These are phyloP conservation scores for Elephas maximus DNA, from an alignment of 2,113 vertebrate genomes.

Conservation along the genomic window DNA sequence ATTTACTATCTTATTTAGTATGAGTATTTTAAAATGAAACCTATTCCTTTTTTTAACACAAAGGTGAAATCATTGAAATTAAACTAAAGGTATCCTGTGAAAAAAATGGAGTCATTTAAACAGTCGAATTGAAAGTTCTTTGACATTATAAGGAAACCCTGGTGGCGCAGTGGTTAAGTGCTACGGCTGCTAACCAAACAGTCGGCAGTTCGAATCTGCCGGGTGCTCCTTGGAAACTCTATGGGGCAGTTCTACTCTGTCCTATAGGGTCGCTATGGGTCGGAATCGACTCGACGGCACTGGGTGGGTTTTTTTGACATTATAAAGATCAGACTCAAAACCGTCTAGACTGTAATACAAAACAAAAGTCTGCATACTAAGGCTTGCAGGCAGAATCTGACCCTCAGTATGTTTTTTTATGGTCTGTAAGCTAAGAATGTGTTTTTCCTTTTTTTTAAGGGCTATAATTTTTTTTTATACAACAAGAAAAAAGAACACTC, in stretches of 20 bases:
- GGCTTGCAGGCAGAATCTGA: not conserved
- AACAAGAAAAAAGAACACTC: conserved; percentile 8
- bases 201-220: too few relatives aligned
- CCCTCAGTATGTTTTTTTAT: not conserved
- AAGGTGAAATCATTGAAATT: conserved; percentile 52
- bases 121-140: not conserved
- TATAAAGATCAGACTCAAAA: conserved; percentile 8
- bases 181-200: too few relatives aligned
- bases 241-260: too few relatives aligned
- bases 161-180: too few relatives aligned
- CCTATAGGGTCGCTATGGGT: too few relatives aligned
- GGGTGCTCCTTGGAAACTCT: too few relatives aligned
- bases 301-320: not conserved
- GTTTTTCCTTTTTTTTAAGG: not conserved
- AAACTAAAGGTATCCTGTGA: conserved; percentile 17
- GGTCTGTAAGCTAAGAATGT: not conserved
- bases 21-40: conserved; percentile 13
- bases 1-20: conserved; percentile 23
- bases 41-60: conserved; percentile 10
- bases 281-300: too few relatives aligned
- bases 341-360: not conserved
- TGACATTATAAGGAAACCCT: not conserved
- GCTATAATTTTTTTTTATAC: not conserved
- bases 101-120: conserved; percentile 50
- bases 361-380: conserved; percentile 25